A percentile compares a stretch with the other conserved stretches of the same genome.
Conservation (phyloP, 2,113 vertebrate species). For the Pteropus alecto region DNA sequence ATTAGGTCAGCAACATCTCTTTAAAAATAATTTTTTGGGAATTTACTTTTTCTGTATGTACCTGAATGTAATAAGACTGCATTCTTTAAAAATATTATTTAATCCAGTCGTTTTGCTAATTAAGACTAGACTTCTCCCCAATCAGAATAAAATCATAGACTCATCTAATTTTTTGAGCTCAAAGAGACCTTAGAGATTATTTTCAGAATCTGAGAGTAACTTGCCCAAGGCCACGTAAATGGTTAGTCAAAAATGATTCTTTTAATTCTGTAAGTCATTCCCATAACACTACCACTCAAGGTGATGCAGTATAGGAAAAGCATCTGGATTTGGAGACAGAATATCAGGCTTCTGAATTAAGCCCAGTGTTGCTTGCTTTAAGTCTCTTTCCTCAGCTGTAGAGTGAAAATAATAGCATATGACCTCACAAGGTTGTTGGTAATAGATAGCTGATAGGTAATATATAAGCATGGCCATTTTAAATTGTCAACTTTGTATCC, state of each 20-base stretch:
- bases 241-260: neutral
- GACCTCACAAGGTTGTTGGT: neutral
- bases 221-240: slow-evolving; percentile 38
- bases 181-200: slow-evolving; percentile 56
- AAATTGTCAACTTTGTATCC: neutral
- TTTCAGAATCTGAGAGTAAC: slow-evolving; percentile 38
- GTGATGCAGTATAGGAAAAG: neutral
- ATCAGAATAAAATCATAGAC: slow-evolving; percentile 53
- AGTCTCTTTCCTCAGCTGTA: neutral
- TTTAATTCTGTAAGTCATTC: neutral
- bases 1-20: slow-evolving; percentile 17
- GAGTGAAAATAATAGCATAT: neutral
- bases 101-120: slow-evolving; percentile 56
- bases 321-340: neutral
- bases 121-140: slow-evolving; percentile 60
- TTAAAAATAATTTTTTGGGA: slow-evolving; percentile 14
- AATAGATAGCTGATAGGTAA: neutral
- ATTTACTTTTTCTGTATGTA: neutral
- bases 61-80: slow-evolving; percentile 32
- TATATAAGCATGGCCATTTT: neutral
- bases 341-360: neutral
- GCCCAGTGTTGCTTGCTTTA: neutral
- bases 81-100: slow-evolving; percentile 53
- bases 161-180: slow-evolving; percentile 37
- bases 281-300: neutral